Base-by-base conservation (phyloP, 2,888 invertebrate genomes). In the Dasypogon diadema region DNA sequence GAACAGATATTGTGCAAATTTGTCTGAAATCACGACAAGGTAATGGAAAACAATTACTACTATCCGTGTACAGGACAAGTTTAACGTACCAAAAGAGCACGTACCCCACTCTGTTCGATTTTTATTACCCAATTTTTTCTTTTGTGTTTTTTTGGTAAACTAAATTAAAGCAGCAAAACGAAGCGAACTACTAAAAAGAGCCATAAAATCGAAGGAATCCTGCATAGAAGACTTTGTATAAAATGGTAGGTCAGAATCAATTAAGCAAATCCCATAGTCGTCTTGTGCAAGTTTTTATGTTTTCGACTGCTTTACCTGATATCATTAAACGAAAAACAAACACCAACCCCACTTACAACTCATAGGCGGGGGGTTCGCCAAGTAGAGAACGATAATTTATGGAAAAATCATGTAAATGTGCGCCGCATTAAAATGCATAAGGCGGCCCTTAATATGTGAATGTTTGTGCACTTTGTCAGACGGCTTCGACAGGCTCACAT, bases 361-460 rank as follows among this genome's bases (percentile, higher is more conserved):
- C 54, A 51, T 10, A 22, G 34, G n/a, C 54, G n/a, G 70, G 70
- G 70, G 70, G 34, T 68, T 48, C 21, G 70, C 70, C 68, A 30
- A 34, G 34, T 51, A 34, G 54, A 34, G 70, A 70, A 70, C 21
- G 70, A 70, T 70, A 70, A 70, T 70, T 70, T 70, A 70, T 70
- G 70, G 70, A 70, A 54, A 70, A 70, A 70, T 54, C 70, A 70
- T 70, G 70, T 70, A 70, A 70, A 70, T 70, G 54, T 54, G 70
- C 51, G 54, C 70, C 54, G 51, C 70, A 70, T 70, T 70, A 70
- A 70, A 70, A 70, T 70, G 70, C 70, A 70, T 70, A 70, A 70
- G 70, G 70, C 70, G 54, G 70, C 70, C 54, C 70, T 70, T 46
- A 70, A 70, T 70, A 54, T 51, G 54, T 70, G 70, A 54, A 51